Base-by-base conservation (phyloP, 2,113 vertebrate genomes). In the Todiramphus saurophagus region DNA sequence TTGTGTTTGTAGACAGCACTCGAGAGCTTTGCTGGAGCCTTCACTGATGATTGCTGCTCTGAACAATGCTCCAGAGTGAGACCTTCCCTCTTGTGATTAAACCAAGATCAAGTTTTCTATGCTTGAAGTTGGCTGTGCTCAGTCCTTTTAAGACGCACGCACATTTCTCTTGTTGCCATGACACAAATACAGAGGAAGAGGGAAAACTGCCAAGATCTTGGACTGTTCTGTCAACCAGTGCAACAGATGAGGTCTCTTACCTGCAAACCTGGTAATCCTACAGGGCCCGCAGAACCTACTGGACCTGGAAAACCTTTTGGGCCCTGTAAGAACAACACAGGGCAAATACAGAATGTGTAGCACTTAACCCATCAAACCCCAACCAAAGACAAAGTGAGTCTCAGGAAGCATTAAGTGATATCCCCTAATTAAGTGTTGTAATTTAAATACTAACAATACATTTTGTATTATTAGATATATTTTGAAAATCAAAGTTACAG, bases 211-310 rank as follows among this genome's bases (percentile, higher is more conserved):
- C 48, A 37, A 25, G 4, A 11, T 27, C 33, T 63, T 27, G 28
- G 91, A 56, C 13, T 44, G 33, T 69, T 73, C 78, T 35, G 2
- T 67, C n/a, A 46, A 56, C 5, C 60, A 79, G 10, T 30, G 39
- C 53, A 83, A 21, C 5, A 33, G 56, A 1, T 27, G 60, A 55
- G 46, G 24, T n/a, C 59, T 62, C 73, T 70, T 85, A 97, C 92
- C 93, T 55, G 94, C 37, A 96, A 70, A 63, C 98, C 99, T 60
- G 97, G 96, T 13, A 79, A 95, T 70, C 99, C 99, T 10, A 96
- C 94, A 33, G 97, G 97, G 53, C 99, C 99, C 50, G 58, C 69
- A 23, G 96, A 82, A 75, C 99, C 99, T 33, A 83, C 2, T 9
- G 63, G 92, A 67, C 99, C 99, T 5, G 92, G 35, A 31, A 90